A percentile compares a stretch with the other conserved stretches of the same genome.
Conservation (phyloP, 2,797 vertebrate genomes). For the Pangasius macronema region DNA sequence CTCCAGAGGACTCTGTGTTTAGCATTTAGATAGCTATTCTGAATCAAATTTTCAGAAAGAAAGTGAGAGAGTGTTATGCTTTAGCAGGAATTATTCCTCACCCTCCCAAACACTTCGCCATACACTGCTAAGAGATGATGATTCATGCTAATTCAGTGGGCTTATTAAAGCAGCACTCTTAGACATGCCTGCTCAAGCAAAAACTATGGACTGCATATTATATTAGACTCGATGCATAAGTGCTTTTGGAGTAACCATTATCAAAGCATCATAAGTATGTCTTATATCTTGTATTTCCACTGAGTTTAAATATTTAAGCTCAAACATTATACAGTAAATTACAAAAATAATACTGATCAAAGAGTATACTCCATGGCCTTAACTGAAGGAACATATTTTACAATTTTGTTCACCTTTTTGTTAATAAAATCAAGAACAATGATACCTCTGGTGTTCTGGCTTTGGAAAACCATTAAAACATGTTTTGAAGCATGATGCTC, state of each 20-base stretch:
- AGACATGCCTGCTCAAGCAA: neutral
- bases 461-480: neutral
- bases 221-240: neutral
- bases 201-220: neutral
- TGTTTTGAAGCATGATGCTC: neutral
- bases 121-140: neutral
- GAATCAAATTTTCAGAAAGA: constrained; percentile 32
- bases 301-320: neutral
- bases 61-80: constrained; percentile 7
- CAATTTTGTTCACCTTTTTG: neutral
- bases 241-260: neutral
- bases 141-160: neutral
- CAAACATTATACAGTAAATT: neutral
- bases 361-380: neutral
- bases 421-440: neutral
- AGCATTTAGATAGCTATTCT: constrained; percentile 56
- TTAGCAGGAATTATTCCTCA: constrained; percentile 4
- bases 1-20: constrained; percentile 49
- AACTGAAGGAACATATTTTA: neutral
- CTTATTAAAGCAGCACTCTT: neutral
- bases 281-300: neutral
- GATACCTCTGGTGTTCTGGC: neutral
- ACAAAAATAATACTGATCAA: neutral
- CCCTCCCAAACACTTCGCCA: neutral
- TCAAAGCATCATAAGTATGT: too few species aligned